Evolutionary conservation across 2,888 invertebrate genomes (phyloP), one percentile per base, ranked within the genome.

Genomic region (Liodrosophila aerea): DNA sequence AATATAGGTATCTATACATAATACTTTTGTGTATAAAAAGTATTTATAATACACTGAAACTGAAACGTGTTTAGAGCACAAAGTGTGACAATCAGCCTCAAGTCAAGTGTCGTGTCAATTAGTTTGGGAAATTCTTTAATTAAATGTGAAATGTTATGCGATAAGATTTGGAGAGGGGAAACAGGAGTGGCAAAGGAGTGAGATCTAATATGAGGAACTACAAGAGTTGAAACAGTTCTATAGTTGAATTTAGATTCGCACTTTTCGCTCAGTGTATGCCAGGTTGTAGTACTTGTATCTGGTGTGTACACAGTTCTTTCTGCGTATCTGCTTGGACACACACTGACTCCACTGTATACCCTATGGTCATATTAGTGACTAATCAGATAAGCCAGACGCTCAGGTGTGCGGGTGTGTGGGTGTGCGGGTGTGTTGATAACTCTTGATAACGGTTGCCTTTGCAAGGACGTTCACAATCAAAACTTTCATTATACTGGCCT

Each of bases 401-500:
- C 46, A 54, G 43, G 37, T 22, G 15, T 34, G 37, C 37, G 44
- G 39, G 13, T 37, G 36, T 8, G 37, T 39, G 41, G 33, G 45
- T 52, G 46, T 49, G 37, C 46, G 33, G 29, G 39, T 15, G 29
- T 34, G 47, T 49, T 16, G 12, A n/a, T n/a, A n/a, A 22, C 3
- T 22, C 5, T 1, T 31, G 12, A 11, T 49, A 5, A 8, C 40
- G 40, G 27, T 15, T 40, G 50, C 39, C 45, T 40, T 51, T 45
- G 78, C 78, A 80, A 80, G 78, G 78, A 78, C 78, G 78, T 80
- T 78, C 51, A 54, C 57, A 51, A 60, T 69, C 73, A 43, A 16
- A 72, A 74, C 62, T 72, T 77, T 77, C 75, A 81, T 72, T 76
- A 73, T 41, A 54, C 16, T 53, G n/a, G n/a, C n/a, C 56, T 43